Evolutionary conservation across 2,113 vertebrate genomes (phyloP).

Genomic region (Hyla sarda): DNA sequence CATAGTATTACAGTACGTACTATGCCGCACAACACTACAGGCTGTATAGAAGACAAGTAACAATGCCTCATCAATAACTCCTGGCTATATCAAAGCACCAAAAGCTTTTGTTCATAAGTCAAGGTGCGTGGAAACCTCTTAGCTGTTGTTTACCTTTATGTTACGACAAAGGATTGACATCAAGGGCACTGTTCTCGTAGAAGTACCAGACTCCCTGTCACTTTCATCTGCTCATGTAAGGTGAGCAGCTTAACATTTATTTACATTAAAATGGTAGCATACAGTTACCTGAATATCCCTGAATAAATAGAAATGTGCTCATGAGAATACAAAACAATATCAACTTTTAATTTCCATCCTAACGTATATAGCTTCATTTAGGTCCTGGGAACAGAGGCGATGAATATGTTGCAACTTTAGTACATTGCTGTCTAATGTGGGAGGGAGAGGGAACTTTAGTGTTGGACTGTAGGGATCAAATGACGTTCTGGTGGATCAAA

Average conservation of each 20-base stretch:
- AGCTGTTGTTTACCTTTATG: constrained; percentile 2
- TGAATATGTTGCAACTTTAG: constrained; percentile 2
- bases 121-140: constrained; percentile 56
- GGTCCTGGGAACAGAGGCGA: neutral
- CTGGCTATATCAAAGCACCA: constrained; percentile 39
- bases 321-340: constrained; percentile 46
- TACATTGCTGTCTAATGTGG: neutral
- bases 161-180: constrained; percentile 31
- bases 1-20: constrained; percentile 32
- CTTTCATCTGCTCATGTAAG: constrained; percentile 58
- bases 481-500: too few relatives aligned
- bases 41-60: constrained; percentile 20
- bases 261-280: constrained; percentile 57
- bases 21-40: constrained; percentile 26
- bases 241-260: constrained; percentile 59
- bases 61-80: constrained; percentile 59
- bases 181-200: constrained; percentile 31
- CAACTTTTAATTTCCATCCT: neutral
- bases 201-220: constrained; percentile 48
- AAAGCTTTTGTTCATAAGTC: constrained; percentile 60
- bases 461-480: too few relatives aligned
- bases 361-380: neutral
- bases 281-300: constrained; percentile 52
- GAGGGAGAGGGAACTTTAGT: too few relatives aligned
- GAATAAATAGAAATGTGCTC: constrained; percentile 59